A percentile compares a stretch with the other conserved stretches of the same genome.
Conservation (phyloP, 2,888 invertebrate genomes). For the Archips crataeganus region DNA sequence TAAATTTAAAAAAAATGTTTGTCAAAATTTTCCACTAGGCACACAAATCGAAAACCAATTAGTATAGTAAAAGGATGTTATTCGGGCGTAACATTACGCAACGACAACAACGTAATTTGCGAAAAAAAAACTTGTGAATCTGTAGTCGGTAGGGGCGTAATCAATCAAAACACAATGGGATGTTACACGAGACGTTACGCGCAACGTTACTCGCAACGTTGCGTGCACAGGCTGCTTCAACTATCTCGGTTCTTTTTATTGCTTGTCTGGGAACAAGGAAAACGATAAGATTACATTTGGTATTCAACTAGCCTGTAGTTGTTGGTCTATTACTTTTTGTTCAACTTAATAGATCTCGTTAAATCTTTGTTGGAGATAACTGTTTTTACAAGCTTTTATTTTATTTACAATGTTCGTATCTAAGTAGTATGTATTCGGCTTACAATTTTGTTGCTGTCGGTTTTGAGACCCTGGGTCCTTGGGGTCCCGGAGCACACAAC, state of each 20-base stretch:
- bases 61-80: not conserved
- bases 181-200: constrained; percentile 8
- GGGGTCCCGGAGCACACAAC: no score
- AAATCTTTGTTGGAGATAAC: no score
- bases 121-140: constrained; percentile 5
- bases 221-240: not conserved
- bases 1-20: not conserved
- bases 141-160: constrained; percentile 16
- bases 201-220: not conserved
- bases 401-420: no score
- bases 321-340: not conserved
- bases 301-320: constrained; percentile 1
- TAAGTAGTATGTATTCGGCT: no score
- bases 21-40: not conserved
- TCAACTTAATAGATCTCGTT: no score
- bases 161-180: constrained; percentile 35
- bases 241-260: constrained; percentile 2
- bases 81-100: not conserved
- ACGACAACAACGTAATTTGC: not conserved
- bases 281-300: constrained; percentile 1
- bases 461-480: no score
- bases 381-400: not conserved
- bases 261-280: constrained; percentile 5
- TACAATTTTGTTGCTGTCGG: no score
- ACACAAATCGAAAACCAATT: not conserved